These are phyloP conservation scores for Australoheros facetus DNA, from an alignment of 2,797 vertebrate genomes.

Conservation along the genomic window DNA sequence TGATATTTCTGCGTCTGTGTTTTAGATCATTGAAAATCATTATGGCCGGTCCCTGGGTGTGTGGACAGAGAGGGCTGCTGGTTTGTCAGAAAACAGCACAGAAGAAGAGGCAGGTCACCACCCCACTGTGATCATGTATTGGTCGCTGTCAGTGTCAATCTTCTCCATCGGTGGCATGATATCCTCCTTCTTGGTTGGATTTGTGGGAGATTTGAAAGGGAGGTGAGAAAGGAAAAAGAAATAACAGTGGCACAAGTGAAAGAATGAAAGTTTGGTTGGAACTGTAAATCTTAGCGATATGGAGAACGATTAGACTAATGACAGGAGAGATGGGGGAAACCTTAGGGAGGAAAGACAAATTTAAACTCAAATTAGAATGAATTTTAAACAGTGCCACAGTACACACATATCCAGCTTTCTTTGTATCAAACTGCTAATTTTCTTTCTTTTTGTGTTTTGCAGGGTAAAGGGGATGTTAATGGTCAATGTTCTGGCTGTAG, in stretches of 20 bases:
- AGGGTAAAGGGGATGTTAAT: slow-evolving; percentile 93
- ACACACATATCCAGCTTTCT: too few species aligned
- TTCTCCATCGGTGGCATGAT: slow-evolving; percentile 92
- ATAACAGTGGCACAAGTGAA: neutral
- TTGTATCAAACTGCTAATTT: neutral
- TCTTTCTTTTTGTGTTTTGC: slow-evolving; percentile 21
- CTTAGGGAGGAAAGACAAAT: neutral
- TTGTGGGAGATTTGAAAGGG: slow-evolving; percentile 87
- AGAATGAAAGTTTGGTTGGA: neutral
- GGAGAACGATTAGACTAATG: neutral
- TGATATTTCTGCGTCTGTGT: neutral
- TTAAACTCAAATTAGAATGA: neutral
- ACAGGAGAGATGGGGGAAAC: neutral
- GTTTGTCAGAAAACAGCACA: slow-evolving; percentile 46
- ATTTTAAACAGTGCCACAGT: too few species aligned
- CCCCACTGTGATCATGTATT: slow-evolving; percentile 84
- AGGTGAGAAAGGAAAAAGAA: slow-evolving; percentile 78
- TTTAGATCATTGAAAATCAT: slow-evolving; percentile 88
- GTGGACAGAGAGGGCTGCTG: slow-evolving; percentile 29
- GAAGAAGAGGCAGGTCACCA: neutral
- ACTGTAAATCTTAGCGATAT: neutral
- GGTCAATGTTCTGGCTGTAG: slow-evolving; percentile 87
- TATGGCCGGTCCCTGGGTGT: slow-evolving; percentile 83
- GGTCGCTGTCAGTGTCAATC: slow-evolving; percentile 92
- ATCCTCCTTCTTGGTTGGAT: slow-evolving; percentile 94